Percentiles rank a stretch among this genome's conserved stretches.
These are phyloP conservation scores for Neelides sp. DNA, from an alignment of 1,140 invertebrate species.

Conservation along the genomic window DNA sequence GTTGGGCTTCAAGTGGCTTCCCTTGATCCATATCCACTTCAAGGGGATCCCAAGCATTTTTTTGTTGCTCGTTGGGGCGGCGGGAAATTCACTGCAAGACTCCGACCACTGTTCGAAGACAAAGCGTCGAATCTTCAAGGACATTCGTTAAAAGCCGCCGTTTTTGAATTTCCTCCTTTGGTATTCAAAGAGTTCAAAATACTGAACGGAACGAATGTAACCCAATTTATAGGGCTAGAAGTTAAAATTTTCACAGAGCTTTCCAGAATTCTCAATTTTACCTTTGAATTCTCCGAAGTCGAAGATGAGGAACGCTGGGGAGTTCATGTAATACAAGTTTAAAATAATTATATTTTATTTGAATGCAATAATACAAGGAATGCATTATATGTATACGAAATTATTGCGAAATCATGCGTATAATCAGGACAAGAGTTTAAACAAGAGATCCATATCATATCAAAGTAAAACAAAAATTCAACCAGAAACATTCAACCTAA, in stretches of 20 bases:
- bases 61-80: slow-evolving; percentile 20
- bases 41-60: slow-evolving; percentile 17
- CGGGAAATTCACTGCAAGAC: background rate
- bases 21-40: slow-evolving; percentile 25
- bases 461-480: no score
- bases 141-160: slow-evolving; percentile 21
- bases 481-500: no score
- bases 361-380: no score
- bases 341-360: no score
- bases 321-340: slow-evolving; percentile 24
- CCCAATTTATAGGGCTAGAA: slow-evolving; percentile 28
- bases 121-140: slow-evolving; percentile 28
- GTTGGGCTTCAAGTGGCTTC: slow-evolving; percentile 19
- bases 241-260: slow-evolving; percentile 25
- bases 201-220: background rate
- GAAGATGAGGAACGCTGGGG: slow-evolving; percentile 31
- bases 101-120: slow-evolving; percentile 21
- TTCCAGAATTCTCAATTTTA: slow-evolving; percentile 31
- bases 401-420: no score
- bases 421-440: no score
- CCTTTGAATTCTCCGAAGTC: slow-evolving; percentile 24
- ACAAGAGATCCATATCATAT: no score
- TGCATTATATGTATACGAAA: no score
- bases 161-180: slow-evolving; percentile 33
- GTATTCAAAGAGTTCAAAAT: slow-evolving; percentile 29